Evolutionary conservation across 2,888 invertebrate genomes (phyloP).

Genomic region (Flexamia atlantica): DNA sequence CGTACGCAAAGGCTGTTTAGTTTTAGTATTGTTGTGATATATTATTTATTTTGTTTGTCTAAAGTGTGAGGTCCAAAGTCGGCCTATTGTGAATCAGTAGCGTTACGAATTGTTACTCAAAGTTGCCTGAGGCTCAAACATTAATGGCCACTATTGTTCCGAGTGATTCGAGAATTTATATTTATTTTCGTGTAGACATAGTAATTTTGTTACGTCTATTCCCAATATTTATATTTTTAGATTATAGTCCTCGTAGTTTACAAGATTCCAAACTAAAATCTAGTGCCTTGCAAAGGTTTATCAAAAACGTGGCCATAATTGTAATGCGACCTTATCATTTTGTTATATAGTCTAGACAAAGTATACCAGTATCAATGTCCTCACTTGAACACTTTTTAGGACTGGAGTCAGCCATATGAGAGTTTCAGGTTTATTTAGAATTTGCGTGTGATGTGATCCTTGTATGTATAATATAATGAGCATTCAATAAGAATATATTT

Average conservation of each 20-base stretch:
- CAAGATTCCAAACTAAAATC: slow-evolving; percentile 54
- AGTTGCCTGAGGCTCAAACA: slow-evolving; percentile 61
- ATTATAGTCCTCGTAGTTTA: slow-evolving; percentile 53
- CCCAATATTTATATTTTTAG: slow-evolving; percentile 53
- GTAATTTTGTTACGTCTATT: slow-evolving; percentile 53
- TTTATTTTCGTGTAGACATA: slow-evolving; percentile 53
- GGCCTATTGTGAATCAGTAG: slow-evolving; percentile 17
- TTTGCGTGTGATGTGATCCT: slow-evolving; percentile 58
- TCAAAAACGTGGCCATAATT: slow-evolving; percentile 62
- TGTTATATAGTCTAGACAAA: slow-evolving; percentile 50
- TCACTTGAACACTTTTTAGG: slow-evolving; percentile 48
- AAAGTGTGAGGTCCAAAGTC: slow-evolving; percentile 46
- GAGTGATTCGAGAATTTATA: slow-evolving; percentile 56
- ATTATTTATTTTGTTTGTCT: slow-evolving; percentile 64
- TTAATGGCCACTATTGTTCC: slow-evolving; percentile 59
- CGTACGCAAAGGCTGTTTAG: slow-evolving; percentile 64
- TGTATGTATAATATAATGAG: slow-evolving; percentile 53
- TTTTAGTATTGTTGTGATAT: slow-evolving; percentile 64
- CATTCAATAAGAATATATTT: slow-evolving; percentile 57
- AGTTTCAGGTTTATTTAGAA: slow-evolving; percentile 57
- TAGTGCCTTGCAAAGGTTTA: slow-evolving; percentile 62
- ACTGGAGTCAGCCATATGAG: slow-evolving; percentile 40
- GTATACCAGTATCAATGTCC: slow-evolving; percentile 45
- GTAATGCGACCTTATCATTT: slow-evolving; percentile 58
- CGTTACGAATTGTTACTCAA: slow-evolving; percentile 46